These are phyloP conservation scores for Thunnus maccoyii DNA, from an alignment of 2,113 vertebrate genomes.

Conservation along the genomic window DNA sequence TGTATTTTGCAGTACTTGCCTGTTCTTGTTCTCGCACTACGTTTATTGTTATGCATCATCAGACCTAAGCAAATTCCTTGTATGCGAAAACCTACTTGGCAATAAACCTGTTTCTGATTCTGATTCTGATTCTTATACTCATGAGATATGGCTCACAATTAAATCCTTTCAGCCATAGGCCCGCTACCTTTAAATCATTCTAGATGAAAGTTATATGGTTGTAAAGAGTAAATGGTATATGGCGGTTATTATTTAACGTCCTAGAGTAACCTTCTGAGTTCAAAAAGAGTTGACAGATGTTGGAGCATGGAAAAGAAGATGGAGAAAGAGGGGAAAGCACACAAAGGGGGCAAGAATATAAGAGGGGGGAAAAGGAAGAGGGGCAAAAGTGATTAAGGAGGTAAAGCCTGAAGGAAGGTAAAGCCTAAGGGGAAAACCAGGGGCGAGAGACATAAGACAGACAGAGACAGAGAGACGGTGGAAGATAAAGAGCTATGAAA, in stretches of 20 bases:
- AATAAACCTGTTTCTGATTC: too few relatives aligned
- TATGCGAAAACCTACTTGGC: too few relatives aligned
- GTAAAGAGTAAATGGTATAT: slow-evolving; percentile 60
- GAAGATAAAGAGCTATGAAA: slow-evolving; percentile 48
- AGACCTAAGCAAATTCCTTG: too few relatives aligned
- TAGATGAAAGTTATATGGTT: slow-evolving; percentile 48
- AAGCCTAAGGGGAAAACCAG: slow-evolving; percentile 46
- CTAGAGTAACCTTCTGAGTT: slow-evolving; percentile 55
- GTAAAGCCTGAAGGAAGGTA: slow-evolving; percentile 55
- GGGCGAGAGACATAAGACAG: slow-evolving; percentile 26
- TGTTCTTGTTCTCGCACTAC: too few relatives aligned
- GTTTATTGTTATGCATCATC: too few relatives aligned
- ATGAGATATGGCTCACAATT: slow-evolving; percentile 19
- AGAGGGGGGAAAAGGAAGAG: background rate
- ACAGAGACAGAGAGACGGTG: slow-evolving; percentile 31
- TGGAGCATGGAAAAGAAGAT: slow-evolving; percentile 32
- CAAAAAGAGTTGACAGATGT: slow-evolving; percentile 65
- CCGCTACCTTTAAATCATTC: slow-evolving; percentile 37
- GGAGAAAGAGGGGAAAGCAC: slow-evolving; percentile 7
- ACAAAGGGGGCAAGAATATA: slow-evolving; percentile 17
- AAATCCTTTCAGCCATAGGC: slow-evolving; percentile 28
- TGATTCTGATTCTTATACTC: background rate
- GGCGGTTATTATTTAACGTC: slow-evolving; percentile 50
- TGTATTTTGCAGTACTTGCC: too few relatives aligned
- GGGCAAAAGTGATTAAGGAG: slow-evolving; percentile 54